These are phyloP conservation scores for Gobius niger DNA, from an alignment of 2,113 vertebrate species.

Conservation along the genomic window DNA sequence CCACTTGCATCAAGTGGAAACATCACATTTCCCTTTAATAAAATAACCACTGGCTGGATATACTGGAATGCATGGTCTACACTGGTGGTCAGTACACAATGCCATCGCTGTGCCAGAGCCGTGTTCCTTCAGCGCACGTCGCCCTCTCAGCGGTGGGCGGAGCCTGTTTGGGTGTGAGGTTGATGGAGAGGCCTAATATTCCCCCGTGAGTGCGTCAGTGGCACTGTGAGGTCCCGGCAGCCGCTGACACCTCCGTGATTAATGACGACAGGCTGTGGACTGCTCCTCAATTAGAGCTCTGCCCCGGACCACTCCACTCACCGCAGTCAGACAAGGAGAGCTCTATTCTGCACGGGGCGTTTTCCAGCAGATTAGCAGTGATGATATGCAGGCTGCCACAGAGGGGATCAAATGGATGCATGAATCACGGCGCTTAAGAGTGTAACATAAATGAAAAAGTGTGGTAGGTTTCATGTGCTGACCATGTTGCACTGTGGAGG, in stretches of 20 bases:
- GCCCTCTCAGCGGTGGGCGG: constrained; percentile 22
- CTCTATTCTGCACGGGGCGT: neutral
- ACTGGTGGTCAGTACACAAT: neutral
- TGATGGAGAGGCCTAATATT: constrained; percentile 63
- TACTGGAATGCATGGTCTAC: neutral
- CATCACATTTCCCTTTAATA: too few relatives aligned
- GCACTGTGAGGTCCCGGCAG: constrained; percentile 75
- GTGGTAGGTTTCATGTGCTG: neutral
- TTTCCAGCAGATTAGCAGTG: neutral
- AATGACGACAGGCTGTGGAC: constrained; percentile 82
- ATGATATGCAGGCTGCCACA: neutral
- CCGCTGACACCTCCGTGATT: constrained; percentile 77
- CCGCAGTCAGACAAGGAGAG: constrained; percentile 45
- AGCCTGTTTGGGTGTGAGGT: constrained; percentile 27
- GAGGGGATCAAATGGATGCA: neutral
- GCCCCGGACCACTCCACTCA: constrained; percentile 68
- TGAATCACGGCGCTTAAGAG: neutral
- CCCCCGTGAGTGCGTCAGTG: constrained; percentile 50
- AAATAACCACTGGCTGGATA: neutral
- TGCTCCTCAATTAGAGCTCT: constrained; percentile 80
- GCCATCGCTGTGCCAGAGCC: neutral
- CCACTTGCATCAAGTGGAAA: too few relatives aligned
- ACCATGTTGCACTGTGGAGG: too few relatives aligned
- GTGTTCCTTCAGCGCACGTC: neutral
- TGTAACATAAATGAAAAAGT: neutral